Percentiles rank a stretch among this genome's conserved stretches.
These are phyloP conservation scores for Salvelinus fontinalis DNA, from an alignment of 2,113 vertebrate genomes.

Conservation along the genomic window DNA sequence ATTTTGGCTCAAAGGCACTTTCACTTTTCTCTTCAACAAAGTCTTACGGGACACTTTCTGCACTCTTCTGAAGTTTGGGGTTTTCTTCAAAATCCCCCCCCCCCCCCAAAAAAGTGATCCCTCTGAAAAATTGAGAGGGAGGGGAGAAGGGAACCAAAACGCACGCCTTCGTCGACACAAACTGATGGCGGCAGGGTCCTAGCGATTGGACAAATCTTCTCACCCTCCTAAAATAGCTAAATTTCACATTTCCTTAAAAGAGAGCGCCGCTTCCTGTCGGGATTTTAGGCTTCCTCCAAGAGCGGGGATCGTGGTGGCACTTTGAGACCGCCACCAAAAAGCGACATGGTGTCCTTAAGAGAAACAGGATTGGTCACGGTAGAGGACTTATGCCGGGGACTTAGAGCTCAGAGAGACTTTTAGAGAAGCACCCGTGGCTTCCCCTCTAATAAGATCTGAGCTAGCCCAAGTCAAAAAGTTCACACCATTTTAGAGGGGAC, in stretches of 20 bases:
- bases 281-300: constrained; percentile 46
- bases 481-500: constrained; percentile 3
- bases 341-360: constrained; percentile 51
- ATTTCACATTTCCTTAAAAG: constrained; percentile 41
- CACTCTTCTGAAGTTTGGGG: constrained; percentile 8
- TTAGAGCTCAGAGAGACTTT: constrained; percentile 46
- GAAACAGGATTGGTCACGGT: constrained; percentile 73
- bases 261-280: constrained; percentile 23
- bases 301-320: constrained; percentile 26
- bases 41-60: constrained; percentile 10
- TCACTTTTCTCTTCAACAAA: neutral
- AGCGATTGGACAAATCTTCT: constrained; percentile 35
- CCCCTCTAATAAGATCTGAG: constrained; percentile 57
- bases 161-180: constrained; percentile 21
- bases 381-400: constrained; percentile 52
- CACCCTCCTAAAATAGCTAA: constrained; percentile 30
- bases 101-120: constrained; percentile 1
- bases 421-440: constrained; percentile 38
- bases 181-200: constrained; percentile 17
- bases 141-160: neutral
- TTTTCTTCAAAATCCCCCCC: constrained; percentile 21
- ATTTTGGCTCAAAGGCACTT: neutral
- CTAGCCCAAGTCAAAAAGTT: constrained; percentile 41
- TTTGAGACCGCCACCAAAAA: constrained; percentile 41
- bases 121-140: constrained; percentile 31